These are phyloP conservation scores for Elmis aenea DNA, from an alignment of 2,888 invertebrate genomes.

Conservation along the genomic window DNA sequence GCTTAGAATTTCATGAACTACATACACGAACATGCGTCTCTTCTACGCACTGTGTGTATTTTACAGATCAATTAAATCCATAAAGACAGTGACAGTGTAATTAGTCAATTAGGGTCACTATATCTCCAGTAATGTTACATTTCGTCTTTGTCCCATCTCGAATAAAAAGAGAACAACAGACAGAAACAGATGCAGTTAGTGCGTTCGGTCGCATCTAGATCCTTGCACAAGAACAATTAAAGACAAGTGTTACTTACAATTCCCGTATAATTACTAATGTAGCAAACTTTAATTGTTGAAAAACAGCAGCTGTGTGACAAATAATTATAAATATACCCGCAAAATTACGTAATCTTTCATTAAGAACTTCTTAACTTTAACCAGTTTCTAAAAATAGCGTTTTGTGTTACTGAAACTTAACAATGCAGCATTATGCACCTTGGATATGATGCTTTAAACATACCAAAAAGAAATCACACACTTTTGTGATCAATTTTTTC, in stretches of 20 bases:
- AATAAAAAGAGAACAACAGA: background rate
- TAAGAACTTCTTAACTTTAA: constrained; percentile 17
- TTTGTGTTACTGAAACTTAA: too few species aligned
- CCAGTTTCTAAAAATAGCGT: background rate
- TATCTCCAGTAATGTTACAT: too few species aligned
- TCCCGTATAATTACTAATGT: constrained; percentile 44
- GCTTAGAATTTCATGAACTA: too few species aligned
- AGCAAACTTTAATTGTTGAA: constrained; percentile 47
- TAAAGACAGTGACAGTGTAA: background rate
- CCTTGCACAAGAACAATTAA: constrained; percentile 38
- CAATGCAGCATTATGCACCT: too few species aligned
- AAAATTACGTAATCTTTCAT: constrained; percentile 37
- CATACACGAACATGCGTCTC: too few species aligned
- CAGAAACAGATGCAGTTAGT: background rate
- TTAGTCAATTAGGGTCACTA: background rate
- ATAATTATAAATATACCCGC: constrained; percentile 43
- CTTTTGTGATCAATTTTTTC: too few species aligned
- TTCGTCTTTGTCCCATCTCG: background rate
- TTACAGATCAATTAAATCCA: background rate
- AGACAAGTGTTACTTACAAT: constrained; percentile 47
- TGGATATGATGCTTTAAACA: too few species aligned
- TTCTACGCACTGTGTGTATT: too few species aligned
- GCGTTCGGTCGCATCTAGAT: background rate
- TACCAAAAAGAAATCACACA: too few species aligned
- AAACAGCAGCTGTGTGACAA: constrained; percentile 47